phyloP scores from a whole-genome alignment of 2,113 vertebrate genomes.

The Gulo gulo region DNA sequence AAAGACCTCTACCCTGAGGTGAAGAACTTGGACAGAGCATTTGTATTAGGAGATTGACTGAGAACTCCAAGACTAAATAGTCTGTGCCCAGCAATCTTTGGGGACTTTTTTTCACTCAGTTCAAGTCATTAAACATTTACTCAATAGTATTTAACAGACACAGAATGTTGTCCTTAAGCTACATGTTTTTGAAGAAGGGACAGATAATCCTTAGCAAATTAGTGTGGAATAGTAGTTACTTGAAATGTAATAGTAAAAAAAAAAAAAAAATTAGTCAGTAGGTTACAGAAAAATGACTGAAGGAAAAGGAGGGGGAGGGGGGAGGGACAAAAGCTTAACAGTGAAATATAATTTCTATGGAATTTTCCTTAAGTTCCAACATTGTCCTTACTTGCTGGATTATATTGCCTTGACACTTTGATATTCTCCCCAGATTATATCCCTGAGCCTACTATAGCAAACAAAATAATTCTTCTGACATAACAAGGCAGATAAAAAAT shows the following conservation, averaged over 20 bases:
- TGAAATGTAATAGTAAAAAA: background rate
- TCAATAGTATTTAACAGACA: background rate
- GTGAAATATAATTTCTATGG: background rate
- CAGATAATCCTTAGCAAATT: background rate
- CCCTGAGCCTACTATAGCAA: background rate
- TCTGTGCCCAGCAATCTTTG: background rate
- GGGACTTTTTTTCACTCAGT: background rate
- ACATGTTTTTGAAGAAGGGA: background rate
- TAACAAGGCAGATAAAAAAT: slow-evolving; percentile 20
- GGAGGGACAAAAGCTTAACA: background rate
- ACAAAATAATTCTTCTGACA: slow-evolving; percentile 45
- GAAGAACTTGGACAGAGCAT: background rate
- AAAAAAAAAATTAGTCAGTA: background rate
- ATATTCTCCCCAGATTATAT: background rate
- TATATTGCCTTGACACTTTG: background rate
- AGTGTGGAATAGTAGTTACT: background rate
- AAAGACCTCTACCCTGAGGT: background rate
- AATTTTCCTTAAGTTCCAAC: slow-evolving; percentile 45
- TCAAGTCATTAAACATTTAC: slow-evolving; percentile 29
- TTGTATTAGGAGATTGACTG: background rate
- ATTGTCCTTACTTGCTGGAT: background rate
- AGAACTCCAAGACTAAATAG: background rate
- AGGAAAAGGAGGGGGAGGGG: background rate
- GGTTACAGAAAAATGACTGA: background rate
- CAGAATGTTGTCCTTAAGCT: background rate